phyloP scores from a whole-genome alignment of 1,140 invertebrate genomes.

The Colletes latitarsis region DNA sequence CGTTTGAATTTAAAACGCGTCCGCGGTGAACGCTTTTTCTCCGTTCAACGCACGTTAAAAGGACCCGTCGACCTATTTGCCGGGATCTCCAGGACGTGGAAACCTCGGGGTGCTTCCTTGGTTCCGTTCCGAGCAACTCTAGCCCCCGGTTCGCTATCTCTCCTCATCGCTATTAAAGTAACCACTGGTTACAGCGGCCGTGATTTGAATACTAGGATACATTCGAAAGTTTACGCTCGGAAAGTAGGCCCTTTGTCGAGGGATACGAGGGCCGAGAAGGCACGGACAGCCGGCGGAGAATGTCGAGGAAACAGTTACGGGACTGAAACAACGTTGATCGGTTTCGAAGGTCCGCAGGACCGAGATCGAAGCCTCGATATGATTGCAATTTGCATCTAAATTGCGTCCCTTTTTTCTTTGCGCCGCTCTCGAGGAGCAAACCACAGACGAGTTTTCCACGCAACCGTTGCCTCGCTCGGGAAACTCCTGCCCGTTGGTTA shows the following conservation, averaged over 20 bases:
- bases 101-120: conserved; percentile 26
- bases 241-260: conserved; percentile 2
- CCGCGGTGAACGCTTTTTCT: conserved; percentile 20
- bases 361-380: conserved; percentile 51
- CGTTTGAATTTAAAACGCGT: conserved; percentile 47
- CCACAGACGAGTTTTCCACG: too few relatives aligned
- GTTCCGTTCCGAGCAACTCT: conserved; percentile 5
- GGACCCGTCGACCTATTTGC: conserved; percentile 38
- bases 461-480: too few relatives aligned
- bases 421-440: neutral
- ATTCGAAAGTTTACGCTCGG: conserved; percentile 35
- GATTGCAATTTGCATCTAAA: conserved; percentile 66
- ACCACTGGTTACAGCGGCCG: conserved; percentile 33
- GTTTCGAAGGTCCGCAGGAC: conserved; percentile 5
- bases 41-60: neutral
- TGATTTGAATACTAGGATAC: conserved; percentile 47
- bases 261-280: neutral
- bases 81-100: neutral
- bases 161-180: conserved; percentile 44
- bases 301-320: neutral
- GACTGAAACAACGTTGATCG: conserved; percentile 36
- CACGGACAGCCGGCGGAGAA: neutral
- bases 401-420: conserved; percentile 44
- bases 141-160: conserved; percentile 4
- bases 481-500: too few relatives aligned